A percentile compares a stretch with the other conserved stretches of the same genome.
These are phyloP conservation scores for Buceros bicornis DNA, from an alignment of 2,797 vertebrate genomes.

Conservation along the genomic window DNA sequence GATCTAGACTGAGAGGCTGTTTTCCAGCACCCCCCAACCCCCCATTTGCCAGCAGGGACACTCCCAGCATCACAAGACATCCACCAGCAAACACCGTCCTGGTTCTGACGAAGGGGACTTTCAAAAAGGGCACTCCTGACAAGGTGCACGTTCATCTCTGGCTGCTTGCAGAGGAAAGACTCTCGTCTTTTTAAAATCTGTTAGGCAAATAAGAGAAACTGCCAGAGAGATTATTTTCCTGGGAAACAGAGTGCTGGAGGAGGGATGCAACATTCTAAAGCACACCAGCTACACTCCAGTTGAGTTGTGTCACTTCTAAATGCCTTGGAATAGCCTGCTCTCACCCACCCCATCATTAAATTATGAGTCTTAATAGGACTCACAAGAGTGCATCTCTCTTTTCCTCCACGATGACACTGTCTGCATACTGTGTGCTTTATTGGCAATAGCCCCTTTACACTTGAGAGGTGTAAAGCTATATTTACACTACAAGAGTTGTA, in stretches of 20 bases:
- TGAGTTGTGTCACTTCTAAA: slow-evolving; percentile 4
- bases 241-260: not conserved
- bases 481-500: slow-evolving; percentile 61
- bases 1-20: not conserved
- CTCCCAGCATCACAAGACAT: not conserved
- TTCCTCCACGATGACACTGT: not conserved
- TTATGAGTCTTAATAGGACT: slow-evolving; percentile 40
- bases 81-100: fast-evolving
- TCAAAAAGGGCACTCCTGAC: not conserved
- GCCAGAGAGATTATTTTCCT: not conserved
- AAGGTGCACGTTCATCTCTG: not conserved
- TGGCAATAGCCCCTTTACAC: slow-evolving; percentile 31
- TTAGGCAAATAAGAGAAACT: not conserved
- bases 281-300: not conserved
- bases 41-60: not conserved
- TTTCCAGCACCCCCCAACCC: not conserved
- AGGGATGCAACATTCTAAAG: not conserved
- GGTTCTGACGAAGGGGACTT: not conserved
- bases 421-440: slow-evolving; percentile 15
- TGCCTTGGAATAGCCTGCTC: not conserved
- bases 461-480: slow-evolving; percentile 17
- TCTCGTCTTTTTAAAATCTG: not conserved
- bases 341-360: not conserved
- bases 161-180: not conserved
- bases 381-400: slow-evolving; percentile 23